Evolutionary conservation across 2,888 invertebrate species (phyloP), one percentile per base, ranked within the genome.

Genomic region (Sphaerolaimus hirsutus): DNA sequence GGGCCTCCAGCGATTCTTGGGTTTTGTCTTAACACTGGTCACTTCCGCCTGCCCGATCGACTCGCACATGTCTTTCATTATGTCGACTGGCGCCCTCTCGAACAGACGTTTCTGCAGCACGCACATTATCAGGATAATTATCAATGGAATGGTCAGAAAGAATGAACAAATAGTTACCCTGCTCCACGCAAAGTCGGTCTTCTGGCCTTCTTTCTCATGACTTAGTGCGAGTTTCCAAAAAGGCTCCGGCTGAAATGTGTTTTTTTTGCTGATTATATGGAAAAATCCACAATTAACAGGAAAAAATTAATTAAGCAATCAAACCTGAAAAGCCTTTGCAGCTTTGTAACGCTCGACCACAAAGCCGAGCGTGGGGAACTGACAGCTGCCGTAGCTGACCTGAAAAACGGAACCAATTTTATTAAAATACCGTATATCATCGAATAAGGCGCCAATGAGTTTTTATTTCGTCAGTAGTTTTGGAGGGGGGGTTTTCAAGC

Each of bases 291-390:
- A 17, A 32, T 32, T 32, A 14, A 14, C 12, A 32, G 12, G 12
- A 14, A 21, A 12, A 41, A 41, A 14, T 26, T 41, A 12, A 41
- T 12, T n/a, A 86, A 74, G 66, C 93, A 93, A 14, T n/a, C n/a
- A n/a, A n/a, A n/a, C n/a, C n/a, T n/a, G n/a, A n/a, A n/a, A n/a
- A n/a, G 45, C 36, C 23, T 47, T 29, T 10, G 27, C 42, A 22
- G 42, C 29, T 37, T 47, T 53, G 41, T 46, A 93, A 45, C 97
- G 73, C 65, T 97, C 89, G 0, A 89, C 93, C n/a, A 99, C 91
- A 73, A 99, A 99, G 1, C 97, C 97, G n/a, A 99, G 70, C 0
- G 97, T 99, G 4, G 97, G 97, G 65, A 99, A 93, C 67, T 99
- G 97, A 62, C 97, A 99, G 48, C 86, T 87, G 2, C 97, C 97